Base-by-base conservation (phyloP, 1,140 invertebrate genomes). In the Neotoxoptera formosana region DNA sequence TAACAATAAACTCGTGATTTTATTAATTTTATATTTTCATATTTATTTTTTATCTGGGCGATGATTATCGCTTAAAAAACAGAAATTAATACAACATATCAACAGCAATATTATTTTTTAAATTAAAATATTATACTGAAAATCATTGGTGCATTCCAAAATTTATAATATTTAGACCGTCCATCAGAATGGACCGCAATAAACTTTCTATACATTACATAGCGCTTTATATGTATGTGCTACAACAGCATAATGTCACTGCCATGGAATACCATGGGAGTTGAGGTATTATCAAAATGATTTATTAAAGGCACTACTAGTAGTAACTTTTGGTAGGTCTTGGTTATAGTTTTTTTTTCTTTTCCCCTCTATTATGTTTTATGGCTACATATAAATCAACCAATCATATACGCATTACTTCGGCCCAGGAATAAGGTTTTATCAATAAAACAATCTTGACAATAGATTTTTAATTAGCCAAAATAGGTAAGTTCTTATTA, bases 201-300 rank as follows among this genome's bases (percentile, higher is more conserved):
- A 81, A 41, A 83, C 67, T 81, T 91, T 48, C 45, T 91, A 81
- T 91, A 76, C 14, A 67, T 60, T 91, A 76, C 25, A 91, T 67
- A n/a, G 25, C 25, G 90, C 14, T 91, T 91, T 91, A 76, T 91
- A 91, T 76, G 90, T 91, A 91, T 91, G 45, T 76, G 45, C 90
- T 81, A 21, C 45, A 91, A 91, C n/a, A 81, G 45, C 90, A 83
- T 83, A 91, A 91, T 91, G 60, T 91, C 90, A 81, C 45, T 91
- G 47, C 60, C n/a, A 25, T 48, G 67, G 67, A 76, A 91, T 76
- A 91, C 45, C 41, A 83, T 83, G 60, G 21, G 45, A 76, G 90
- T 91, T n/a, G 48, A 83, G 91, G 91, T 93, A 93, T 83, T 93
- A 93, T 93, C 76, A 53, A 93, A 84, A 93, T 93, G 91, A 93